Evolutionary conservation across 1,140 invertebrate species (phyloP).

Genomic region (Babylonia areolata): DNA sequence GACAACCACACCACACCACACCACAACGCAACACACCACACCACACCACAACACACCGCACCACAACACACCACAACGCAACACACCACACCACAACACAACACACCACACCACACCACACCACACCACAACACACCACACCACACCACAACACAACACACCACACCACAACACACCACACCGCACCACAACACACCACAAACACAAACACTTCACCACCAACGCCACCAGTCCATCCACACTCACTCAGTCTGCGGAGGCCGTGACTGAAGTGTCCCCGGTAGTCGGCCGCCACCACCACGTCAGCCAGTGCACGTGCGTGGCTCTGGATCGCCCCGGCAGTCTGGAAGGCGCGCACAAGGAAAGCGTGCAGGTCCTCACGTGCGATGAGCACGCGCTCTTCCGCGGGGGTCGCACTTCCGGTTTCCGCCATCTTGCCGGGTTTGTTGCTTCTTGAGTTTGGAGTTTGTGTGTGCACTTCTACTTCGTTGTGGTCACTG

Average conservation of each 20-base stretch:
- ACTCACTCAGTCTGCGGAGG: conserved; percentile 90
- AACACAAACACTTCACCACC: no score
- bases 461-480: not conserved
- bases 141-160: no score
- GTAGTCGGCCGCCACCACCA: conserved; percentile 89
- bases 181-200: no score
- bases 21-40: no score
- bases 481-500: not conserved
- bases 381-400: conserved; percentile 14
- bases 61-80: no score
- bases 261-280: conserved; percentile 95
- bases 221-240: no score
- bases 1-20: no score
- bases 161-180: no score
- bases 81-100: no score
- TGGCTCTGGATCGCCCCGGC: conserved; percentile 81
- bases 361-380: conserved; percentile 61
- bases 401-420: not conserved
- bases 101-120: no score
- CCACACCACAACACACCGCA: no score
- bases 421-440: not conserved
- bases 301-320: conserved; percentile 84
- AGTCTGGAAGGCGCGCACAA: conserved; percentile 58
- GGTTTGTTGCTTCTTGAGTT: not conserved
- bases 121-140: no score